These are phyloP conservation scores for Lophius piscatorius DNA, from an alignment of 2,113 vertebrate species.

Conservation along the genomic window DNA sequence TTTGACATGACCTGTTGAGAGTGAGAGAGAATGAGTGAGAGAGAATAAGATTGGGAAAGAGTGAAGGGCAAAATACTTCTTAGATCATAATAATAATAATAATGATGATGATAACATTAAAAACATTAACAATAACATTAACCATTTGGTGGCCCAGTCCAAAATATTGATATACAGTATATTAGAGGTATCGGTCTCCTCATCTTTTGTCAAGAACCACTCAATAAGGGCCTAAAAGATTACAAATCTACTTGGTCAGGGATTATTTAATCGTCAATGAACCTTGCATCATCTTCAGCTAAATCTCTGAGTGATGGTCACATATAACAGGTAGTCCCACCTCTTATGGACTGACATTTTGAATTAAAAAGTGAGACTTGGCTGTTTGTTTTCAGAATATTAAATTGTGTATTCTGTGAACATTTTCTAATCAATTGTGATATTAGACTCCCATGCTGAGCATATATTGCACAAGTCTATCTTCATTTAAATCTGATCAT, in stretches of 20 bases:
- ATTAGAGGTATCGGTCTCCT: too few species aligned
- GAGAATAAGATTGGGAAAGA: too few species aligned
- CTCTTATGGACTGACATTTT: not conserved
- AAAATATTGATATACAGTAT: too few species aligned
- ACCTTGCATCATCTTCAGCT: not conserved
- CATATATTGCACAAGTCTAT: not conserved
- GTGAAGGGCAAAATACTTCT: too few species aligned
- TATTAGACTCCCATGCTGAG: conserved; percentile 1
- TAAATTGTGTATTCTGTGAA: conserved; percentile 8
- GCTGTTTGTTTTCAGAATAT: not conserved
- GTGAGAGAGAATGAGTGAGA: too few species aligned
- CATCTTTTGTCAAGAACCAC: too few species aligned
- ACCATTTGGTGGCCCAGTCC: too few species aligned
- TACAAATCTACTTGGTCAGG: not conserved
- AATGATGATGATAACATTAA: too few species aligned
- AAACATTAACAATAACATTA: too few species aligned
- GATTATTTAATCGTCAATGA: not conserved
- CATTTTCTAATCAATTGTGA: conserved; percentile 6
- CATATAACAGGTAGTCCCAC: not conserved
- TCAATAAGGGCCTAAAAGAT: not conserved
- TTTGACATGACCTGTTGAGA: too few species aligned
- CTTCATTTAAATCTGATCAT: conserved; percentile 1
- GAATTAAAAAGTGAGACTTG: not conserved
- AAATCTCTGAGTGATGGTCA: not conserved
- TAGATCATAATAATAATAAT: too few species aligned